A percentile compares a stretch with the other conserved stretches of the same genome.
phyloP scores from a whole-genome alignment of 2,797 vertebrate genomes.

The Hozukius guyotensis region DNA sequence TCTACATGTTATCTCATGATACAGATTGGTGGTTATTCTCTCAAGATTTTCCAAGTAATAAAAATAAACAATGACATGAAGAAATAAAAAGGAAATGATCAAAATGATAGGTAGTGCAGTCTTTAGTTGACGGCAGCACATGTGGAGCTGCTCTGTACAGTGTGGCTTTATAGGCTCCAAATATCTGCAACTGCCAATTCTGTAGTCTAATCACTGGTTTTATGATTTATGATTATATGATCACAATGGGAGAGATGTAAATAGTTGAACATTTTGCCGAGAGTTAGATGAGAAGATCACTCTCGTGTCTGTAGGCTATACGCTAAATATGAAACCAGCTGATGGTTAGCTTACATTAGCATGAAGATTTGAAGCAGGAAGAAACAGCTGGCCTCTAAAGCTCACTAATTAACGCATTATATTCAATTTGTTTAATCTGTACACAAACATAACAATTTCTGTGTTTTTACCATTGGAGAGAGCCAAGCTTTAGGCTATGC shows the following conservation, averaged over 20 bases:
- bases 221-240: slow-evolving; percentile 26
- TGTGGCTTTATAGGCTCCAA: slow-evolving; percentile 50
- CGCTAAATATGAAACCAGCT: not conserved
- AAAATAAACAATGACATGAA: slow-evolving; percentile 10
- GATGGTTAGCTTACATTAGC: not conserved
- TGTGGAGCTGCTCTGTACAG: slow-evolving; percentile 13
- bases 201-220: slow-evolving; percentile 21
- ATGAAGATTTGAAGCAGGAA: not conserved
- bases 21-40: slow-evolving; percentile 26
- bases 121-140: slow-evolving; percentile 23
- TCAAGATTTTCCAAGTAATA: slow-evolving; percentile 41
- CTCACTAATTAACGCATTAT: not conserved
- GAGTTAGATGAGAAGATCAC: not conserved
- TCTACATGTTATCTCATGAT: slow-evolving; percentile 16
- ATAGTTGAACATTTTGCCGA: not conserved
- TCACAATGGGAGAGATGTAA: slow-evolving; percentile 20
- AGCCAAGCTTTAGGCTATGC: not conserved
- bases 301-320: not conserved
- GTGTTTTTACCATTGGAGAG: not conserved
- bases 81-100: slow-evolving; percentile 24
- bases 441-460: not conserved
- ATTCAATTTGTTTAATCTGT: slow-evolving; percentile 5
- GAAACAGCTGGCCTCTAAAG: not conserved
- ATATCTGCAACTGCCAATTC: slow-evolving; percentile 17
- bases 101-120: slow-evolving; percentile 44